Evolutionary conservation across 2,113 vertebrate species (phyloP), one percentile per base, ranked within the genome.

Genomic region (Channa maculata): DNA sequence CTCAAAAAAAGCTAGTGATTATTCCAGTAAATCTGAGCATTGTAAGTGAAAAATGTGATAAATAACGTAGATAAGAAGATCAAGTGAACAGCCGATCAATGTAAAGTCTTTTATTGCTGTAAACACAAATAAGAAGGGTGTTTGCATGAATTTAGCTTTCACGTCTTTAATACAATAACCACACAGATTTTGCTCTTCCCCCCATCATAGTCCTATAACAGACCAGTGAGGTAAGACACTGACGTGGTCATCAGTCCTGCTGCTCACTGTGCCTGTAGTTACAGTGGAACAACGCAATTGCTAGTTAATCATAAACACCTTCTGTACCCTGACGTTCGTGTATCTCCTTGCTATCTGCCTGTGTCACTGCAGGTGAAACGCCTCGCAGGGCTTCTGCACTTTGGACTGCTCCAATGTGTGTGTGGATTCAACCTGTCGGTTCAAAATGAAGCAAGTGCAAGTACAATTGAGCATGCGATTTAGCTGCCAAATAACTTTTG

Each of bases 241-340:
- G 63, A 59, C 46, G 1, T 44, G 10, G 46, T 61, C 46, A 34
- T 65, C 66, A 33, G 7, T 59, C 15, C 36, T 24, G 65, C 41
- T 54, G 48, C 8, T 71, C 5, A 9, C 3, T 62, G 37, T 49
- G 15, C 24, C 41, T 2, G 4, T 45, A 36, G 79, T 84, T 57
- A 73, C 52, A 48, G 54, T 12, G 11, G 48, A 63, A 41, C 41
- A 70, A 44, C 2, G 0, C 41, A 61, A 71, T 76, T 68, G 61
- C 65, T 51, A 41, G 85, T 92, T 90, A 90, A 92, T 90, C 71
- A 90, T 91, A 50, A 89, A 90, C 73, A 3, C 36, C 60, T 24
- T 84, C 52, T 61, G 55, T 65, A 80, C 71, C 82, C 83, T 75
- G 52, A 8, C 15, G 59, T 52, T 64, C 67, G 71, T 52, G 73